Percentiles rank a stretch among this genome's conserved stretches.
These are phyloP conservation scores for Aphidius colemani DNA, from an alignment of 2,888 invertebrate species.

Conservation along the genomic window DNA sequence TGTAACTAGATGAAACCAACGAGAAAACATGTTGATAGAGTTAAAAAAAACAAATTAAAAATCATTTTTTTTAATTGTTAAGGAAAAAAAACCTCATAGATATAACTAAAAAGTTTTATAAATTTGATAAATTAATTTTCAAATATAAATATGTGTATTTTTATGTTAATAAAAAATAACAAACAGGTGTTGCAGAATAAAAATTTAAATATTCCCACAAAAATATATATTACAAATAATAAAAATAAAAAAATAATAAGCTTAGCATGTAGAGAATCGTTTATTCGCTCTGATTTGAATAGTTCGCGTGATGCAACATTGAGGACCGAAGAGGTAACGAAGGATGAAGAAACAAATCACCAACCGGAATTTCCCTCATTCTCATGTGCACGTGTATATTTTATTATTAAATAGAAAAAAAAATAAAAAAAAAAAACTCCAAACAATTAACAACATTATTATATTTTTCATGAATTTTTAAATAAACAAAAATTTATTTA, in stretches of 20 bases:
- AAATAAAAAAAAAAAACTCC: neutral
- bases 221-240: too few species aligned
- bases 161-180: too few species aligned
- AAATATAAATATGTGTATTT: too few species aligned
- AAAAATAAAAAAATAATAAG: too few species aligned
- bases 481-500: too few species aligned
- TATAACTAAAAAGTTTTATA: too few species aligned
- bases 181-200: too few species aligned
- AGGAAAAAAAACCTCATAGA: too few species aligned
- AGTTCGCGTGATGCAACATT: conserved; percentile 21
- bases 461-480: too few species aligned
- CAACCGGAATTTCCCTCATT: conserved; percentile 30
- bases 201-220: too few species aligned
- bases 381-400: neutral
- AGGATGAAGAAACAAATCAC: conserved; percentile 30
- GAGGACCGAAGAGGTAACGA: conserved; percentile 7
- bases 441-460: neutral
- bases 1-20: neutral
- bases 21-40: neutral
- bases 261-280: neutral
- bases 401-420: neutral
- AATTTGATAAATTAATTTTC: too few species aligned
- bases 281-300: conserved; percentile 18
- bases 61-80: too few species aligned
- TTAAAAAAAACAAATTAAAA: neutral